Percentiles rank a stretch among this genome's conserved stretches.
These are phyloP conservation scores for Gasterosteus aculeatus DNA, from an alignment of 2,113 vertebrate genomes.

Conservation along the genomic window DNA sequence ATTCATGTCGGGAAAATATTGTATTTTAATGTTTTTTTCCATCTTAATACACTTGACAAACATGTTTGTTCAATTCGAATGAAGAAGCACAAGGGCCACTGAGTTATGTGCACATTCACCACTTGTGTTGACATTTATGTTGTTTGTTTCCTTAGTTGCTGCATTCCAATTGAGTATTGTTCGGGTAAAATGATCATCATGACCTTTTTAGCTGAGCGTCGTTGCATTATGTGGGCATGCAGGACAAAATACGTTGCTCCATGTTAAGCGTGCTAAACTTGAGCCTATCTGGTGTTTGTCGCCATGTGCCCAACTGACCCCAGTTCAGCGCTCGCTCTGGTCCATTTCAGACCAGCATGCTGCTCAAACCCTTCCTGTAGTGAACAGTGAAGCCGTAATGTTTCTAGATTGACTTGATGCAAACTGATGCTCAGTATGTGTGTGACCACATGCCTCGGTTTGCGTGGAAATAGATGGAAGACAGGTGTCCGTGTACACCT, in stretches of 20 bases:
- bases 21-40: neutral
- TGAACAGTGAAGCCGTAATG: conserved; percentile 6
- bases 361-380: neutral
- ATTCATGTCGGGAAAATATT: neutral
- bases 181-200: neutral
- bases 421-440: conserved; percentile 1
- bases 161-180: neutral
- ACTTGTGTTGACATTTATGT: neutral
- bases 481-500: conserved; percentile 24
- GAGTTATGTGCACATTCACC: neutral
- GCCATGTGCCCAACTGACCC: neutral
- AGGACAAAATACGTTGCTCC: neutral
- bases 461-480: neutral
- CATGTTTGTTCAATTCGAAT: no score
- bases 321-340: no score
- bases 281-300: neutral
- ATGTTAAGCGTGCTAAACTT: neutral
- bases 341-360: neutral
- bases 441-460: neutral
- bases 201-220: neutral
- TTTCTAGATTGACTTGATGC: neutral
- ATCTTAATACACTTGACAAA: neutral
- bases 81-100: neutral
- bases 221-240: neutral
- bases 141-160: no score